Conservation (phyloP, 2,888 invertebrate genomes). For the Volucella inflata region DNA sequence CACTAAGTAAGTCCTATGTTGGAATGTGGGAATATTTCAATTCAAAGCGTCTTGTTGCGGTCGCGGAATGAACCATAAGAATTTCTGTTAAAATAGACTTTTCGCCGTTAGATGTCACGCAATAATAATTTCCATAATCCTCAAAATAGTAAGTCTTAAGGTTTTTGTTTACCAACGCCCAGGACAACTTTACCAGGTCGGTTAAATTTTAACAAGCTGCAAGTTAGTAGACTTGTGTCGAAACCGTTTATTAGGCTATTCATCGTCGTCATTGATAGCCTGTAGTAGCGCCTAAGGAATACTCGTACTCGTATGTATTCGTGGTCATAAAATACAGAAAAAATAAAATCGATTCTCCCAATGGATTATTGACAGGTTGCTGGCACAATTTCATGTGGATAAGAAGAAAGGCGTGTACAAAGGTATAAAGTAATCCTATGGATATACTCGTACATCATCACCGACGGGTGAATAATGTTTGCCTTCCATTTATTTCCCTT, state of each 20-base stretch:
- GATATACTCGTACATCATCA: conserved; percentile 20
- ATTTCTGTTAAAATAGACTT: conserved; percentile 23
- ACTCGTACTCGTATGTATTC: too few species aligned
- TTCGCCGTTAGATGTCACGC: conserved; percentile 38
- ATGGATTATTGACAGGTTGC: conserved; percentile 17
- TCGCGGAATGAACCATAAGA: conserved; percentile 3
- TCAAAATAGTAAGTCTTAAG: conserved; percentile 5
- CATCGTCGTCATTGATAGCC: too few species aligned
- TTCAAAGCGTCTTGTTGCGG: conserved; percentile 9
- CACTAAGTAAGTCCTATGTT: background rate
- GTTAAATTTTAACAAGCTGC: too few species aligned
- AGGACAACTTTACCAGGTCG: too few species aligned
- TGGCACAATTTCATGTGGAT: conserved; percentile 19
- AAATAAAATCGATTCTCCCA: conserved; percentile 15
- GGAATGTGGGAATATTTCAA: conserved; percentile 24
- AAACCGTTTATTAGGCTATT: too few species aligned
- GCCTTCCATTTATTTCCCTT: conserved; percentile 17
- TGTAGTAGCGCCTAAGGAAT: too few species aligned
- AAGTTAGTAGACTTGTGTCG: too few species aligned
- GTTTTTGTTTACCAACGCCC: background rate
- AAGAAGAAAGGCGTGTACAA: conserved; percentile 30
- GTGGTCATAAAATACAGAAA: background rate
- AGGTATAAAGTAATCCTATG: background rate
- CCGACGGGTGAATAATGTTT: conserved; percentile 28
- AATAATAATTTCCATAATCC: conserved; percentile 26